A percentile compares a stretch with the other conserved stretches of the same genome.
Evolutionary conservation across 2,113 vertebrate genomes (phyloP).

Genomic region (Rhabdornis inornatus): DNA sequence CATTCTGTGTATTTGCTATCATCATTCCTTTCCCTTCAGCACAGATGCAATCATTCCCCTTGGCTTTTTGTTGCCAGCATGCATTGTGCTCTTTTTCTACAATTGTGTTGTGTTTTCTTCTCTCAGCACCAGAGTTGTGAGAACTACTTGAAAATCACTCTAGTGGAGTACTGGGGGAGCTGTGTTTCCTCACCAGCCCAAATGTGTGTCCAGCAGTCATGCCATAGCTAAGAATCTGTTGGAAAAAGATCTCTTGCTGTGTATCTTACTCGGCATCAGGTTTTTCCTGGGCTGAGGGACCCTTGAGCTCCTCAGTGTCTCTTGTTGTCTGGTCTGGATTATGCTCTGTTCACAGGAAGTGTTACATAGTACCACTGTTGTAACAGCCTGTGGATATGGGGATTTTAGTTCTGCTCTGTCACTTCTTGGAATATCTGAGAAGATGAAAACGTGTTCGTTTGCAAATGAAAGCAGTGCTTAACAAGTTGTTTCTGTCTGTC

Average conservation of each 20-base stretch:
- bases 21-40: not conserved
- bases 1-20: not conserved
- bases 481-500: not conserved
- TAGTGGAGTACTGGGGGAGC: not conserved
- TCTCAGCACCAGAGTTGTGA: not conserved
- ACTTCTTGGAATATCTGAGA: not conserved
- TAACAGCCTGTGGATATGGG: not conserved
- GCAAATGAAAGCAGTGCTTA: not conserved
- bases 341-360: not conserved
- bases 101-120: not conserved
- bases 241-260: not conserved
- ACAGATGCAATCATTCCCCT: not conserved
- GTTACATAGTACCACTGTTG: fast-evolving
- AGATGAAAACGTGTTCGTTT: fast-evolving
- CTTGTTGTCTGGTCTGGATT: not conserved
- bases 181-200: not conserved
- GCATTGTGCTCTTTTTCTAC: not conserved
- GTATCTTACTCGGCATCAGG: not conserved
- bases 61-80: not conserved
- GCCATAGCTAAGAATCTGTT: not conserved
- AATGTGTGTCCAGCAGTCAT: not conserved
- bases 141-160: not conserved
- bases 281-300: not conserved
- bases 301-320: not conserved
- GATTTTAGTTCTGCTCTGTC: not conserved